A percentile compares a stretch with the other conserved stretches of the same genome.
Conservation (phyloP, 2,113 vertebrate genomes). For the Perca schrenkii region DNA sequence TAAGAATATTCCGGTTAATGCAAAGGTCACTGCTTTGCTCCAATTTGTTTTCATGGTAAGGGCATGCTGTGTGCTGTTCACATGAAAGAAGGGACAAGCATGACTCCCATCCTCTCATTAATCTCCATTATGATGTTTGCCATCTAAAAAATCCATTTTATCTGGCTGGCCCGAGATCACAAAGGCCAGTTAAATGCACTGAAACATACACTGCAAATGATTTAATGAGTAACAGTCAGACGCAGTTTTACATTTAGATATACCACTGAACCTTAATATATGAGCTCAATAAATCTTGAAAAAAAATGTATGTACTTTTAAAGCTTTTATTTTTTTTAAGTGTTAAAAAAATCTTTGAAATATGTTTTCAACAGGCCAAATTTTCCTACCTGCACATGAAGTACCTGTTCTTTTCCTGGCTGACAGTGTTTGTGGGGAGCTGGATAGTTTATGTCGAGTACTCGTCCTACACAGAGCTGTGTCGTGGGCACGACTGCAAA, state of each 20-base stretch:
- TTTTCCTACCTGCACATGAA: conserved; percentile 94
- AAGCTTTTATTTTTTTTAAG: background rate
- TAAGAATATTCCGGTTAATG: background rate
- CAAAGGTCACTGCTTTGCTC: conserved; percentile 3
- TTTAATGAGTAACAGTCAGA: background rate
- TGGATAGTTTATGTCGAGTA: conserved; percentile 97
- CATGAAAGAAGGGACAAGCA: background rate
- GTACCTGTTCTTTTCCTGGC: conserved; percentile 97
- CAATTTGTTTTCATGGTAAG: background rate
- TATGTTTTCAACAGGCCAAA: conserved; percentile 84
- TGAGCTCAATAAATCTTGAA: background rate
- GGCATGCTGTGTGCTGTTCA: background rate
- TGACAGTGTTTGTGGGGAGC: conserved; percentile 95
- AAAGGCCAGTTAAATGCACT: background rate
- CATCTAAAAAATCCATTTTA: background rate
- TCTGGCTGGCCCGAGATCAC: conserved; percentile 8
- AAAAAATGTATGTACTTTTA: background rate
- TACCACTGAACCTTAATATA: background rate
- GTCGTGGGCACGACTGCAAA: conserved; percentile 96
- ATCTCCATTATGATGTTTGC: background rate
- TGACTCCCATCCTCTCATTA: conserved; percentile 13
- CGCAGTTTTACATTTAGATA: background rate
- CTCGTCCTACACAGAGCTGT: conserved; percentile 95
- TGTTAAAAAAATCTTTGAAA: background rate
- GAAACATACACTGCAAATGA: background rate